Conservation (phyloP, 2,888 invertebrate genomes). For the Agrilus cyanescens region DNA sequence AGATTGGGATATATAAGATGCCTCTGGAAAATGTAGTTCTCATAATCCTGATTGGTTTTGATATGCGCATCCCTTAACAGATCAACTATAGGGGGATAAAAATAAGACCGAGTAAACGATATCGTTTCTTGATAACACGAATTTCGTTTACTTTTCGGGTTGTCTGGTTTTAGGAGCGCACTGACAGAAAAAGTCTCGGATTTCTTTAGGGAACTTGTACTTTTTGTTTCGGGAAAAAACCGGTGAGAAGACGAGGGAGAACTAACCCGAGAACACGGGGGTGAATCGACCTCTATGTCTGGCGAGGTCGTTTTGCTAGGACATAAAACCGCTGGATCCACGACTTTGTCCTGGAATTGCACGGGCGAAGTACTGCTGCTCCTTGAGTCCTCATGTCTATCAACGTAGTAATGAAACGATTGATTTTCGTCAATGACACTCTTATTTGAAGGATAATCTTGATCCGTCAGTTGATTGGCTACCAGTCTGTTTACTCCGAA, state of each 20-base stretch:
- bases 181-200: slow-evolving; percentile 78
- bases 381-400: slow-evolving; percentile 38
- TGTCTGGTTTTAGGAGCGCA: slow-evolving; percentile 68
- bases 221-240: slow-evolving; percentile 32
- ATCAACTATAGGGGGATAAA: slow-evolving; percentile 55
- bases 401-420: slow-evolving; percentile 18
- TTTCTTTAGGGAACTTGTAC: slow-evolving; percentile 45
- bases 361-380: slow-evolving; percentile 31
- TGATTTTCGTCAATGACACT: too few species aligned
- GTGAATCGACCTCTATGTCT: slow-evolving; percentile 66
- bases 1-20: slow-evolving; percentile 43
- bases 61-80: slow-evolving; percentile 45
- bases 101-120: slow-evolving; percentile 44
- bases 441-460: too few species aligned
- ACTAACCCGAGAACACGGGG: slow-evolving; percentile 43
- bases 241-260: slow-evolving; percentile 44
- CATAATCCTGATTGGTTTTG: slow-evolving; percentile 31
- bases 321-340: too few species aligned
- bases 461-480: slow-evolving; percentile 30
- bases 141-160: slow-evolving; percentile 39
- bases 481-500: slow-evolving; percentile 76
- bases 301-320: slow-evolving; percentile 43
- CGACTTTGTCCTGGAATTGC: too few species aligned
- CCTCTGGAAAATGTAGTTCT: slow-evolving; percentile 32
- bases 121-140: slow-evolving; percentile 39